These are phyloP conservation scores for Autographa gamma DNA, from an alignment of 2,888 invertebrate genomes.

Conservation along the genomic window DNA sequence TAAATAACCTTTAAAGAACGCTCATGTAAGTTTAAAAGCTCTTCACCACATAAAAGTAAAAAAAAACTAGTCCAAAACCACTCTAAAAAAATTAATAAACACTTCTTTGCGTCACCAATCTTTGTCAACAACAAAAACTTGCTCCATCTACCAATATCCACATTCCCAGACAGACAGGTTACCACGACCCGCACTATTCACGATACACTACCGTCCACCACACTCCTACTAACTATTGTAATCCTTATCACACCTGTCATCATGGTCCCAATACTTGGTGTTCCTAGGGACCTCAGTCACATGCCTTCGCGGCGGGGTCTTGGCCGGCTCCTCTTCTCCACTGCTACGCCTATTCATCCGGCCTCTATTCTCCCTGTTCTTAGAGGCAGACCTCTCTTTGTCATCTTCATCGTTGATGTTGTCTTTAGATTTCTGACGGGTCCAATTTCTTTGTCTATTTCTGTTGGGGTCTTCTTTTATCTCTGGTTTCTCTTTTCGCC, in stretches of 20 bases:
- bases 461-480: slow-evolving; percentile 72
- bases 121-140: no score
- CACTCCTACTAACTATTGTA: slow-evolving; percentile 80
- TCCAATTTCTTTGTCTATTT: slow-evolving; percentile 76
- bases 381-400: slow-evolving; percentile 61
- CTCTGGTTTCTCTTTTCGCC: slow-evolving; percentile 78
- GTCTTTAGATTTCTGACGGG: slow-evolving; percentile 77
- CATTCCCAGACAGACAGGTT: neutral
- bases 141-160: no score
- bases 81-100: no score
- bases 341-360: slow-evolving; percentile 71
- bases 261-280: slow-evolving; percentile 86
- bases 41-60: no score
- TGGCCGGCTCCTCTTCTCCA: slow-evolving; percentile 65
- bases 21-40: no score
- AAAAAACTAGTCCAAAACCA: no score
- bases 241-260: slow-evolving; percentile 84
- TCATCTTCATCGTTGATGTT: slow-evolving; percentile 73
- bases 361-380: slow-evolving; percentile 64
- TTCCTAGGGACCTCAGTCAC: slow-evolving; percentile 82
- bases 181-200: slow-evolving; percentile 12
- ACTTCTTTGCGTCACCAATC: no score
- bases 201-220: slow-evolving; percentile 3
- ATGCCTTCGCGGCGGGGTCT: slow-evolving; percentile 73
- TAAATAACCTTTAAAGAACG: no score